A percentile compares a stretch with the other conserved stretches of the same genome.
phyloP scores from a whole-genome alignment of 2,797 vertebrate genomes.

The Xiphophorus birchmanni region DNA sequence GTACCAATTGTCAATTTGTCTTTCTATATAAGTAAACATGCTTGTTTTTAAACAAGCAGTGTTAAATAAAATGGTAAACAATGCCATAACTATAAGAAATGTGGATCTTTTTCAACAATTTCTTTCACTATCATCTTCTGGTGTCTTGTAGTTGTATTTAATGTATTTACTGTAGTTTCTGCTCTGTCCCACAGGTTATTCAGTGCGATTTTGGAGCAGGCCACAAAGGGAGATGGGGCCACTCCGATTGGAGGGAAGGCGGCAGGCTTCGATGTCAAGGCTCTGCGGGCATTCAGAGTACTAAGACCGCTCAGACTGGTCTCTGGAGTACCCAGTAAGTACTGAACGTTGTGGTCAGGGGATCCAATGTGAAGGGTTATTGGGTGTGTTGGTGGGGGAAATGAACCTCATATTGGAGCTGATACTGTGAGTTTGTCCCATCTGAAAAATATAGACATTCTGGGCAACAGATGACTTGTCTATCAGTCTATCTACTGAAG shows the following conservation, averaged over 20 bases:
- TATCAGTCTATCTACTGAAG: slow-evolving; percentile 41
- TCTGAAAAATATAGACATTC: slow-evolving; percentile 35
- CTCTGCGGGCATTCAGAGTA: slow-evolving; percentile 95
- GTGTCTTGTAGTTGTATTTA: neutral
- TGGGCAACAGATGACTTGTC: slow-evolving; percentile 40
- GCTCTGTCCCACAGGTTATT: slow-evolving; percentile 87
- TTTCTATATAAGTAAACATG: neutral
- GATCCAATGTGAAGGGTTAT: slow-evolving; percentile 66
- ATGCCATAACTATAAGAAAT: neutral
- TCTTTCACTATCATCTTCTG: neutral
- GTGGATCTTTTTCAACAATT: neutral
- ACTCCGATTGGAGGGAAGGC: slow-evolving; percentile 97
- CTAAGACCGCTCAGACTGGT: slow-evolving; percentile 94
- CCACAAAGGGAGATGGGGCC: slow-evolving; percentile 94
- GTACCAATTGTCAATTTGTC: neutral
- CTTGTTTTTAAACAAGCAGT: neutral
- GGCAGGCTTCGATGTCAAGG: slow-evolving; percentile 97
- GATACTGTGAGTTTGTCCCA: slow-evolving; percentile 34
- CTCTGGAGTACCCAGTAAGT: slow-evolving; percentile 99
- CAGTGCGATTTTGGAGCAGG: slow-evolving; percentile 99
- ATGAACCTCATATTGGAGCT: slow-evolving; percentile 51
- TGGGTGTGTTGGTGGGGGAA: slow-evolving; percentile 31
- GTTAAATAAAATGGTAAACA: neutral
- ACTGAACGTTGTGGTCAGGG: slow-evolving; percentile 18
- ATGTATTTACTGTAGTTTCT: slow-evolving; percentile 33